phyloP scores from a whole-genome alignment of 2,113 vertebrate genomes.

The Mungos mungo region DNA sequence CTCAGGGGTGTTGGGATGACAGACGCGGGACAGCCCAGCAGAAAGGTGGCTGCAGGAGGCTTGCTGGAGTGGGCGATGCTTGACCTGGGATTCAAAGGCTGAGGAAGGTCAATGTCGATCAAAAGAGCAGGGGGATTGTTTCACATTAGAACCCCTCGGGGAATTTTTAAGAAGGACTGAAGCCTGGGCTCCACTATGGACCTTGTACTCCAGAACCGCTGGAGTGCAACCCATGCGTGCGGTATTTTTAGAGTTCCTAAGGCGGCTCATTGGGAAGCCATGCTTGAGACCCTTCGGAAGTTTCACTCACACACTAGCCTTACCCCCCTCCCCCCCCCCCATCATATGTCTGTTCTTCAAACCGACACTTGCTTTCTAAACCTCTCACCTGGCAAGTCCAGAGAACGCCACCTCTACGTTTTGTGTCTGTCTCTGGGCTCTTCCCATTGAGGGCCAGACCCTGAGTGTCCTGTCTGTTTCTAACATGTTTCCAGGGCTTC shows the following conservation, averaged over 20 bases:
- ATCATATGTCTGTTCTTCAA: neutral
- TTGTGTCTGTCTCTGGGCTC: neutral
- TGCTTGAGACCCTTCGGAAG: neutral
- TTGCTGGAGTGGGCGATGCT: neutral
- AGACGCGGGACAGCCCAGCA: neutral
- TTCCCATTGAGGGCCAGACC: neutral
- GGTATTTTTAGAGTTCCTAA: neutral
- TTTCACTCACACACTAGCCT: neutral
- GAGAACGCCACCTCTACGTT: neutral
- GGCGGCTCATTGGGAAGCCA: neutral
- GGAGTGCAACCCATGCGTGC: neutral
- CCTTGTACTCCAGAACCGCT: neutral
- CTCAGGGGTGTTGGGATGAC: accelerated
- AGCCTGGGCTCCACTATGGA: neutral
- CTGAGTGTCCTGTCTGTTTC: neutral
- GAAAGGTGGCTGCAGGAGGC: neutral
- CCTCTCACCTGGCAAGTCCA: neutral
- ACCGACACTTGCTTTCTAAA: neutral
- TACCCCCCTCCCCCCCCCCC: neutral
- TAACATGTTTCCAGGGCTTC: neutral
- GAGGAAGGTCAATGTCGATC: neutral
- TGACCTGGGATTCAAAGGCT: neutral
- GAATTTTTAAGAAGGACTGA: neutral
- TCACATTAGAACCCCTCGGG: neutral
- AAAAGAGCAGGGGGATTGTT: neutral